Evolutionary conservation across 2,797 vertebrate species (phyloP), one percentile per base, ranked within the genome.

Genomic region (Phrynocephalus guinanensis): DNA sequence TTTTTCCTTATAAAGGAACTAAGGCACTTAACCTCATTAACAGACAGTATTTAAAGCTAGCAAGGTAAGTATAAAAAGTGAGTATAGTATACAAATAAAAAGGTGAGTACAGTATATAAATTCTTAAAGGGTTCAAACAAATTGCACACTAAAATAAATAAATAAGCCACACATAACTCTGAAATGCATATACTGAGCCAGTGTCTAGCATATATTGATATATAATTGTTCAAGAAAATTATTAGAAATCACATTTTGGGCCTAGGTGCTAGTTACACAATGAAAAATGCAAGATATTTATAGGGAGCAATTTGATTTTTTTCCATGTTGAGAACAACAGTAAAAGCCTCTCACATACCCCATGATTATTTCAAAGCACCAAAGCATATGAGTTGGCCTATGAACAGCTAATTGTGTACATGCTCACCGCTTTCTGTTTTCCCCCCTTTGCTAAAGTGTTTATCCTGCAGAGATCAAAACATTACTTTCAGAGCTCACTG

Each of bases 401-500:
- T 6, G 44, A 85, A 82, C 33, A 84, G 18, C 2, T 83, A 88
- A 82, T 80, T 81, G 71, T 75, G 71, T 13, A 56, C 52, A 33
- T 6, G 24, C 16, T 52, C 56, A 78, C 38, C 30, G 56, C 26
- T 22, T 28, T 82, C 86, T 88, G 28, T 26, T 24, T n/a, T 18
- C 66, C 7, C 7, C 18, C 44, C 38, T 38, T 82, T 16, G 6
- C 72, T 33, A 20, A 7, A 48, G 3, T 76, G 6, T 83, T 91
- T 83, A 84, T 28, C 66, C 77, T 80, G 28, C 44, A 84, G 52
- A 84, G 73, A 72, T 84, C 75, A 84, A 84, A 79, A 73, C 26
- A 63, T 72, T 83, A 71, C 52, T 88, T 56, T 91, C 81, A 80
- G n/a, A 60, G 68, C 67, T 88, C 79, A 88, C 33, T 80, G 52